Percentiles rank a stretch among this genome's conserved stretches.
Evolutionary conservation across 2,113 vertebrate species (phyloP).

Genomic region (Equus quagga): DNA sequence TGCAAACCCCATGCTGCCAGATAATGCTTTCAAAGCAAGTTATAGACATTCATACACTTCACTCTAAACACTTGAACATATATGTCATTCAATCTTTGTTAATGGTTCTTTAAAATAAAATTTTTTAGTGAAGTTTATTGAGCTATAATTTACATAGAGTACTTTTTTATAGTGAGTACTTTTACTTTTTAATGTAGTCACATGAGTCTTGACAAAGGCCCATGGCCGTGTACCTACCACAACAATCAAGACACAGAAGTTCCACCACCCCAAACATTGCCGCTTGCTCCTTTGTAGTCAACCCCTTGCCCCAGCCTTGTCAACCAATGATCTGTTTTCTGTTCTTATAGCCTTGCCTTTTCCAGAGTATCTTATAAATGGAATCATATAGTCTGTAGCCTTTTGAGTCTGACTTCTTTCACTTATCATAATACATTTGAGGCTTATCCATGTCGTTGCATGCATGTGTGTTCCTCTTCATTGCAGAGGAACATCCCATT

Average conservation of each 20-base stretch:
- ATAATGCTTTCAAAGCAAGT: neutral
- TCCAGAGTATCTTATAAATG: neutral
- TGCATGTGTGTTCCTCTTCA: neutral
- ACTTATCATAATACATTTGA: neutral
- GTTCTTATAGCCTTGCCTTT: neutral
- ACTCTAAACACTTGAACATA: neutral
- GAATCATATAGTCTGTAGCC: neutral
- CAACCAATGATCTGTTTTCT: neutral
- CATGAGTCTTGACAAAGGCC: neutral
- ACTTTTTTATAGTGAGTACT: neutral
- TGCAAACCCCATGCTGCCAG: too few species aligned
- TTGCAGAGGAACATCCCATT: neutral
- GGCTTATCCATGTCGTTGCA: neutral
- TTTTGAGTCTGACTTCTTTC: neutral
- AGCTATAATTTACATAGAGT: neutral
- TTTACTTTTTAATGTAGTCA: neutral
- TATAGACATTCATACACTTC: neutral
- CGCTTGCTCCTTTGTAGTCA: neutral
- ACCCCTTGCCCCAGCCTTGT: neutral
- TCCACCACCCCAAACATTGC: neutral
- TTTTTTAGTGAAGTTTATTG: neutral
- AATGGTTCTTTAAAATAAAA: neutral
- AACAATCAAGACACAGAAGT: neutral
- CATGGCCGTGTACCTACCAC: too few species aligned
- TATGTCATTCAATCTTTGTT: neutral